These are phyloP conservation scores for Thalassophryne amazonica DNA, from an alignment of 2,797 vertebrate genomes.

Conservation along the genomic window DNA sequence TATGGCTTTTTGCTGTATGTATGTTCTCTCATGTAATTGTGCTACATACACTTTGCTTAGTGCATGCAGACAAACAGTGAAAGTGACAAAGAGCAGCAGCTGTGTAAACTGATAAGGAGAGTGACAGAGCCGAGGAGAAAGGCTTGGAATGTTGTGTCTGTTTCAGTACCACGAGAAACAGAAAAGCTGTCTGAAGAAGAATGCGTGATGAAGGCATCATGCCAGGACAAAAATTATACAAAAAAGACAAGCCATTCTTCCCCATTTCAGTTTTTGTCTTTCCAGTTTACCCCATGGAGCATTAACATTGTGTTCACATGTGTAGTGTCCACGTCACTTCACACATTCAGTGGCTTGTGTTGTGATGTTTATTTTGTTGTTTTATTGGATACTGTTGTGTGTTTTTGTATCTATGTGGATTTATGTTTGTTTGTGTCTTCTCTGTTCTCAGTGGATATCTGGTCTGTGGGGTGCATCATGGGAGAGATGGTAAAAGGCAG, in stretches of 20 bases:
- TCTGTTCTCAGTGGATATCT: slow-evolving; percentile 97
- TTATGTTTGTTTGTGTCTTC: slow-evolving; percentile 30
- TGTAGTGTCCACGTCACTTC: neutral
- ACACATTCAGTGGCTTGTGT: neutral
- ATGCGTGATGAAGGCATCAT: slow-evolving; percentile 35
- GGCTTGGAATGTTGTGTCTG: slow-evolving; percentile 42
- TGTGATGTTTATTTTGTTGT: neutral
- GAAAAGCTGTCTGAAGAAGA: slow-evolving; percentile 38
- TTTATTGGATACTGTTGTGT: slow-evolving; percentile 16
- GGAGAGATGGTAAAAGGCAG: slow-evolving; percentile 98
- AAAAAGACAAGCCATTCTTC: neutral
- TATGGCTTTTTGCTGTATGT: slow-evolving; percentile 29
- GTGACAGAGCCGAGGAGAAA: slow-evolving; percentile 36
- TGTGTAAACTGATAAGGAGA: slow-evolving; percentile 73
- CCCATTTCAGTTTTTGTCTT: slow-evolving; percentile 13
- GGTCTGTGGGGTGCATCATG: slow-evolving; percentile 99
- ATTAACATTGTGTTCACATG: neutral
- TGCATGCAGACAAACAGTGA: slow-evolving; percentile 10
- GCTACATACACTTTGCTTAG: slow-evolving; percentile 22
- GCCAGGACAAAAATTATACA: slow-evolving; percentile 14
- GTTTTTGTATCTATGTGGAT: slow-evolving; percentile 1
- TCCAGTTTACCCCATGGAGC: neutral
- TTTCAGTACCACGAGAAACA: slow-evolving; percentile 24
- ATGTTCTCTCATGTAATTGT: slow-evolving; percentile 22
- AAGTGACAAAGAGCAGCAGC: slow-evolving; percentile 52